Evolutionary conservation across 1,140 invertebrate species (phyloP), one percentile per base, ranked within the genome.

Genomic region (Penaeus vannamei): DNA sequence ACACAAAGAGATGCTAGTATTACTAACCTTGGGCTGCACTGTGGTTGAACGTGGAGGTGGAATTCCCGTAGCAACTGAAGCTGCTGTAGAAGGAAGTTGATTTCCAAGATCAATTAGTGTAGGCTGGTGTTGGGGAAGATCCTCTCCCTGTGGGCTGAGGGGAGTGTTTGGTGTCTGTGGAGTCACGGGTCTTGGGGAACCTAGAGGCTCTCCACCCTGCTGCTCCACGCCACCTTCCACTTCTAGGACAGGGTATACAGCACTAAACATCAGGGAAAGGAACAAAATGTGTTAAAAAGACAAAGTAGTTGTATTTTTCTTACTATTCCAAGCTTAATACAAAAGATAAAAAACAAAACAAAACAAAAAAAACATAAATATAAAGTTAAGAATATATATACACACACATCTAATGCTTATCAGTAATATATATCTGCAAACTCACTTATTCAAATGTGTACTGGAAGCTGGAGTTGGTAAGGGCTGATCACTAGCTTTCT

Each of bases 121-220:
- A 12, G 87, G 26, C 53, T 53, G 77, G 83, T 60, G 81, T 32
- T 26, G 72, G 46, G 20, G 86, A n/a, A 29, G 59, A 22, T 26
- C 20, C 23, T 86, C 69, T 59, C 60, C 84, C 26, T 82, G 77
- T 66, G 88, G 84, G 59, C 88, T 90, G 5, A 85, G 79, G 5
- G 88, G 88, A 60, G 88, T 90, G 53, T 90, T 90, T 81, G 84
- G 84, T 20, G 88, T 86, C 32, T 90, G 88, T 14, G 88, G 88
- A 53, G 88, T 82, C 29, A 79, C 79, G 53, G 88, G 88, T 5
- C 77, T 84, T 46, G 84, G 88, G 23, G 84, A 72, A 0, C 66
- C 62, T 22, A 42, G 59, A 7, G 76, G 22, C 10, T 66, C 88
- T 46, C 32, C 84, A 42, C 32, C 32, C 17, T 80, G 77, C 22